Conservation (phyloP, 2,888 invertebrate genomes). For the Caenorhabditis sinica region DNA sequence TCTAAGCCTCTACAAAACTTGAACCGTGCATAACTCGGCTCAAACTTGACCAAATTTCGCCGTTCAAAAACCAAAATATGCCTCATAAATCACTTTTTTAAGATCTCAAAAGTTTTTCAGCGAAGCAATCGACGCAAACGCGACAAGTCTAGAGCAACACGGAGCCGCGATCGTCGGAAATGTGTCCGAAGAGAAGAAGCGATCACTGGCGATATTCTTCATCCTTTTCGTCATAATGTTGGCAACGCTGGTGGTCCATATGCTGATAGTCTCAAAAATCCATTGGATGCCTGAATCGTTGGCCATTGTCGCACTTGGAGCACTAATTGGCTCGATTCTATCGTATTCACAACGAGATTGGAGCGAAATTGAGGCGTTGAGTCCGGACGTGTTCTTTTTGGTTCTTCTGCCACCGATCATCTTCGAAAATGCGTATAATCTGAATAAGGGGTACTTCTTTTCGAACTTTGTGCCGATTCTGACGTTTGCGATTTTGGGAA, state of each 20-base stretch:
- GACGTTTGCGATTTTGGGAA: slow-evolving; percentile 97
- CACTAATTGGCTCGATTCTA: slow-evolving; percentile 78
- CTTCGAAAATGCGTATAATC: slow-evolving; percentile 98
- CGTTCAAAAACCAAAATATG: not conserved
- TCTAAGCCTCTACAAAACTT: no score
- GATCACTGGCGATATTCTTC: slow-evolving; percentile 90
- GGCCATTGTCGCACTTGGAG: slow-evolving; percentile 92
- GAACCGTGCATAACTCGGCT: no score
- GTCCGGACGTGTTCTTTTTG: slow-evolving; percentile 93
- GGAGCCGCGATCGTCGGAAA: slow-evolving; percentile 76
- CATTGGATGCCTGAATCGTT: slow-evolving; percentile 98
- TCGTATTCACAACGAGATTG: slow-evolving; percentile 80
- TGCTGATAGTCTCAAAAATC: slow-evolving; percentile 95
- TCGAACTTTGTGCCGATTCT: slow-evolving; percentile 99
- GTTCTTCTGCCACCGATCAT: slow-evolving; percentile 98
- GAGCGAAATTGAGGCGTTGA: slow-evolving; percentile 77
- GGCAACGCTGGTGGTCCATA: slow-evolving; percentile 94
- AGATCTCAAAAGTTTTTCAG: slow-evolving; percentile 45
- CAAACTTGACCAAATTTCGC: not conserved
- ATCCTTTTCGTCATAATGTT: slow-evolving; percentile 95
- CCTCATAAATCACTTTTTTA: not conserved
- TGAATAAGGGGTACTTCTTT: slow-evolving; percentile 90
- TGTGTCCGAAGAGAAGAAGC: slow-evolving; percentile 73
- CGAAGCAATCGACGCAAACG: slow-evolving; percentile 67
- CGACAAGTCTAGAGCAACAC: slow-evolving; percentile 71